phyloP scores from a whole-genome alignment of 1,140 invertebrate species.

The Asobara japonica region DNA sequence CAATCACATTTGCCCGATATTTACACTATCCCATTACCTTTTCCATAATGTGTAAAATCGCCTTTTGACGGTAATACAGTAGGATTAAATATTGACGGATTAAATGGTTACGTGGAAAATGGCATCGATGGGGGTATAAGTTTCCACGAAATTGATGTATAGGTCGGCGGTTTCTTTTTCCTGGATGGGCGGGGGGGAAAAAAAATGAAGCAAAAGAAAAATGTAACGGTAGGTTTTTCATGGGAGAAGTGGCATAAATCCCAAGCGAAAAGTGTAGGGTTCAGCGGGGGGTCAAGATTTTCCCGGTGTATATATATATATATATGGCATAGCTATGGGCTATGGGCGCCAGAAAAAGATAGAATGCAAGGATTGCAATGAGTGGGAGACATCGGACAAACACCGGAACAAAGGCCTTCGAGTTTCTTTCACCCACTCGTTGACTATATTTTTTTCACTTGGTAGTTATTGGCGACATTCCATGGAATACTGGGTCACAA shows the following conservation, averaged over 20 bases:
- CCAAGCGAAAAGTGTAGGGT: neutral
- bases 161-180: neutral
- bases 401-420: neutral
- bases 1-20: too few species aligned
- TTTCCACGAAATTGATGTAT: neutral
- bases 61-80: neutral
- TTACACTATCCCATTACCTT: too few species aligned
- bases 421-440: neutral
- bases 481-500: too few species aligned
- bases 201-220: neutral
- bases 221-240: neutral
- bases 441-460: neutral
- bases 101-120: conserved; percentile 12
- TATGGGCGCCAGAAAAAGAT: neutral
- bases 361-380: neutral
- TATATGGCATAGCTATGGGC: too few species aligned
- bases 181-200: too few species aligned
- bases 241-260: neutral
- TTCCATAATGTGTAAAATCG: neutral
- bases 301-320: too few species aligned
- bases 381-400: neutral
- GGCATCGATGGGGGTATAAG: conserved; percentile 2
- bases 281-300: neutral
- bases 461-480: too few species aligned
- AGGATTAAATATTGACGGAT: conserved; percentile 5